Base-by-base conservation (phyloP, 2,797 vertebrate genomes). In the Cirrhinus molitorella region DNA sequence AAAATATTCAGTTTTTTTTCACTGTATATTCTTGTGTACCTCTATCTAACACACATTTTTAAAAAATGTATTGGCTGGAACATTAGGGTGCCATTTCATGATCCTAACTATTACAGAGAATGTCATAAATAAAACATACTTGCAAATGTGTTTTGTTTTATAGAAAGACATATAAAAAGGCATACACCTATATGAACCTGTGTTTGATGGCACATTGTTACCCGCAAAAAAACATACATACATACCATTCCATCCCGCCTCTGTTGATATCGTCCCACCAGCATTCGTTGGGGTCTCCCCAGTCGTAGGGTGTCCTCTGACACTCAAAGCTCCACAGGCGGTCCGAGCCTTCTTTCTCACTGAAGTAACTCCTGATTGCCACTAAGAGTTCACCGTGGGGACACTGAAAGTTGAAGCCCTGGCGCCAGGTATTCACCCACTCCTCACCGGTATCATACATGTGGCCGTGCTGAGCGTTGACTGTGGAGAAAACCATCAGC, bases 241-340 rank as follows among this genome's bases (percentile, higher is more conserved):
- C 97, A 92, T 96, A 99, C 98, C 98, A 99, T 95, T 99, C 95
- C 16, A 96, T 89, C 84, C 98, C 98, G 0, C 96, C 97, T 68
- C 96, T 96, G 93, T 94, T 97, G 94, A 98, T 96, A 90, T 99
- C 98, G 81, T 99, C 98, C 98, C 98, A 99, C 98, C 98, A 99
- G 95, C 98, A 99, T 91, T 99, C 98, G 2, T 94, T 96, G 84
- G 96, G 96, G 89, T 97, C 94, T 63, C 98, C 98, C 3, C 98
- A 93, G 80, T 87, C 94, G 79, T 95, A 93, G 1, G 97, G 94
- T 0, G 96, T 96, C 0, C 94, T 94, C 95, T 98, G 96, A 90
- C 98, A 99, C 84, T 96, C 98, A 1, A 97, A 99, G 72, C 95
- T 94, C 98, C 98, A 99, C 75, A 96, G 85, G 86, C 98, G 95